Evolutionary conservation across 2,113 vertebrate species (phyloP).

Genomic region (Lepidiolamprologus cunningtoni): DNA sequence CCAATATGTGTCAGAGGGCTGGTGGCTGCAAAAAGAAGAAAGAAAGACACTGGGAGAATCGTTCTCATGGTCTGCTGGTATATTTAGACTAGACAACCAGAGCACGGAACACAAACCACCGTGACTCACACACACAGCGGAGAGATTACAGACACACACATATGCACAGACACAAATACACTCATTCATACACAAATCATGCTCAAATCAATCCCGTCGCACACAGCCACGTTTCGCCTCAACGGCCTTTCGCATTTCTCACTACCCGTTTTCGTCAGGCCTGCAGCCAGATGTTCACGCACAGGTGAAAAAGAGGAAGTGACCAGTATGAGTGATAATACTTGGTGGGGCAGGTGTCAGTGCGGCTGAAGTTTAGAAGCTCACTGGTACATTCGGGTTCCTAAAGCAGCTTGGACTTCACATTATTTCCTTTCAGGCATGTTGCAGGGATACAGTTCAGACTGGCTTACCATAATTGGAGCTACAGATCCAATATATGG

Average conservation of each 20-base stretch:
- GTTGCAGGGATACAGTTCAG: neutral
- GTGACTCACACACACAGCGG: conserved; percentile 40
- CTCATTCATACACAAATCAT: conserved; percentile 20
- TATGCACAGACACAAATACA: neutral
- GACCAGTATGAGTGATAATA: neutral
- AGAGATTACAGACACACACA: conserved; percentile 22
- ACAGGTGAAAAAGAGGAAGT: conserved; percentile 17
- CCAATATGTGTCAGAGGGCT: conserved; percentile 18
- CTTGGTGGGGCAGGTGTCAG: conserved; percentile 1
- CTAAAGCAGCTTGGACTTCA: neutral
- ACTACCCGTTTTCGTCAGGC: conserved; percentile 39
- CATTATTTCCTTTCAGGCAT: neutral
- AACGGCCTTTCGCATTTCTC: conserved; percentile 14
- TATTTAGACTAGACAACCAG: conserved; percentile 48
- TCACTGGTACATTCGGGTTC: neutral
- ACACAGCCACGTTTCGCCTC: conserved; percentile 19
- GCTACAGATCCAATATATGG: neutral
- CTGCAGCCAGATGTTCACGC: conserved; percentile 6
- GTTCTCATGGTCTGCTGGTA: conserved; percentile 48
- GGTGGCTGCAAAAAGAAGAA: neutral
- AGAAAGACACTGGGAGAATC: neutral
- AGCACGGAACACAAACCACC: conserved; percentile 34
- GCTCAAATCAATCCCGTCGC: neutral
- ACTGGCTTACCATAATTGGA: neutral
- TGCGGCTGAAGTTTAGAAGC: neutral